Base-by-base conservation (phyloP, 2,113 vertebrate species). In the Nyctibius bracteatus region DNA sequence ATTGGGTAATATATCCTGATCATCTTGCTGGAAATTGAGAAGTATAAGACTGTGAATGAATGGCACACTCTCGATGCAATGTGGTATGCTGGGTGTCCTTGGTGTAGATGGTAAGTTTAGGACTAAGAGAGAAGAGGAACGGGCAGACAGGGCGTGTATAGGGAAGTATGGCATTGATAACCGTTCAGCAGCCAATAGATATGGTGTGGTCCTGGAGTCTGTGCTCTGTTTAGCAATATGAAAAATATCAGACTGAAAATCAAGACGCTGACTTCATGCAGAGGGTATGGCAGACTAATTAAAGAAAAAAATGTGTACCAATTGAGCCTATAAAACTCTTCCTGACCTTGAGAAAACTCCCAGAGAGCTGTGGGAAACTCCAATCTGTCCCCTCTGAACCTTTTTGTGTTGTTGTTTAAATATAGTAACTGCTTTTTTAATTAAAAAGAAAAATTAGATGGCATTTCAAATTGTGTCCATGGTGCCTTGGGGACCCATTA, bases 401-500 rank as follows among this genome's bases (percentile, higher is more conserved):
- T 82, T 88, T 94, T 92, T 91, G 96, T 94, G 92, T 61, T 95
- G 87, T 85, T 95, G 72, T 95, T 94, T 97, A 94, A 95, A 97
- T 97, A 95, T 95, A 95, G 96, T 94, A 97, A 97, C 80, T 96
- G 97, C 90, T 90, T 94, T 96, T 97, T 97, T 92, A 94, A 93
- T 95, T 97, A 94, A 89, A 92, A 96, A 92, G 96, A 94, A 96
- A 93, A 92, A 96, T 97, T 95, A 96, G 91, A 86, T 95, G 97
- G 95, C 92, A 94, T 90, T 97, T 97, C 93, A 97, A 96, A 92
- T 94, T 96, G 96, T 97, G 94, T 97, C 96, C 90, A 21, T 91
- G 86, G 93, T 96, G 97, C 96, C 97, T 92, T 91, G 90, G 95
- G 96, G 97, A 96, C 97, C 96, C 86, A 97, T 95, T 90, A 96